A percentile compares a stretch with the other conserved stretches of the same genome.
phyloP scores from a whole-genome alignment of 2,888 invertebrate species.

The Octonoba sinensis region DNA sequence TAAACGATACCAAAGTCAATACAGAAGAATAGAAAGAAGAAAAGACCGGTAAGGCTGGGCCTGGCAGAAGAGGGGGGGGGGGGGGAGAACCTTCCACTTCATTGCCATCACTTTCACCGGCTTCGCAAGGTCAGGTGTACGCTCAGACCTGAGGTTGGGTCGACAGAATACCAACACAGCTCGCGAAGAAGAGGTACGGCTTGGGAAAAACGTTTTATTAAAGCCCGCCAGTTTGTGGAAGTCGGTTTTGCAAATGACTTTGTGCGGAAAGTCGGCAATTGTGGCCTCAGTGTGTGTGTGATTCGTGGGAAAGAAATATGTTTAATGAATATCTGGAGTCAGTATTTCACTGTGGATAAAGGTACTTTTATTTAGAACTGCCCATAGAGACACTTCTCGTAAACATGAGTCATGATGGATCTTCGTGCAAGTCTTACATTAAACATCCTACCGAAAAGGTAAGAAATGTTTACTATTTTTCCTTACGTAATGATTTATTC shows the following conservation, averaged over 20 bases:
- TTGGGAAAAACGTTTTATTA: background rate
- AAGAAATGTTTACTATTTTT: constrained; percentile 8
- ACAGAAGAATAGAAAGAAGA: constrained; percentile 8
- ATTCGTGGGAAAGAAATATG: constrained; percentile 11
- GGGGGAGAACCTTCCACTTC: constrained; percentile 36
- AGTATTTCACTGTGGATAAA: too few relatives aligned
- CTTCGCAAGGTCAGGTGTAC: constrained; percentile 52
- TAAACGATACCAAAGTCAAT: too few relatives aligned
- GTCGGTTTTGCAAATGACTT: constrained; percentile 1
- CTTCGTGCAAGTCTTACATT: constrained; percentile 55
- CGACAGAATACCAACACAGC: constrained; percentile 16
- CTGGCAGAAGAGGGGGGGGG: background rate
- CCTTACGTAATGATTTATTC: background rate
- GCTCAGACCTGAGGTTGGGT: constrained; percentile 20
- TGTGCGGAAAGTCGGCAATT: background rate
- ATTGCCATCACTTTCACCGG: constrained; percentile 61
- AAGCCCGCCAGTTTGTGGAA: background rate
- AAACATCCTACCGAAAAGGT: constrained; percentile 60
- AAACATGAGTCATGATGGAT: constrained; percentile 58
- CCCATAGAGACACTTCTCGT: too few relatives aligned
- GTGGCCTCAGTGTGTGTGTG: constrained; percentile 9
- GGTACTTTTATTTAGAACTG: too few relatives aligned
- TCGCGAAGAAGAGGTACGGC: constrained; percentile 9
- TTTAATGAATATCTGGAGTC: background rate
- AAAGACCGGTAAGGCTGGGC: background rate